phyloP scores from a whole-genome alignment of 1,140 invertebrate species.

The Ericerus pela region DNA sequence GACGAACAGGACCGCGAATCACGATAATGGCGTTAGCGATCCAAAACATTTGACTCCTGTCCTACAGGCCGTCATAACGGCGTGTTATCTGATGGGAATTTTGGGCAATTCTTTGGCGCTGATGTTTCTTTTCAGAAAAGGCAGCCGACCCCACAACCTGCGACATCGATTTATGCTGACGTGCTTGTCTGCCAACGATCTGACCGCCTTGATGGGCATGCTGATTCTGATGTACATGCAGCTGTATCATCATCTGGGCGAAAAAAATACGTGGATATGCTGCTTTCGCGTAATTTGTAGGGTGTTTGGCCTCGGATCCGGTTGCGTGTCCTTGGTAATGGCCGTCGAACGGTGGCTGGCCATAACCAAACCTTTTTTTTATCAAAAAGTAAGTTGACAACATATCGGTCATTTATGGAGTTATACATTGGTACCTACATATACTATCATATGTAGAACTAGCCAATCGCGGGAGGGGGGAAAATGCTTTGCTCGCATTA shows the following conservation, averaged over 20 bases:
- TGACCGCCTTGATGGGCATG: conserved; percentile 44
- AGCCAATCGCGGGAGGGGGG: too few relatives aligned
- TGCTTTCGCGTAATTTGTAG: conserved; percentile 53
- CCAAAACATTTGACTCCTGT: background rate
- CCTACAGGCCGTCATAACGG: conserved; percentile 34
- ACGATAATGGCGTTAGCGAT: too few relatives aligned
- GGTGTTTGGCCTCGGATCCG: conserved; percentile 68
- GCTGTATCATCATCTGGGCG: conserved; percentile 33
- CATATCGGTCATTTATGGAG: too few relatives aligned
- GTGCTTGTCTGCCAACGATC: conserved; percentile 60
- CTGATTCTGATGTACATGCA: conserved; percentile 42
- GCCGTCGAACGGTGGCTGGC: conserved; percentile 70
- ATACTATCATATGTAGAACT: too few relatives aligned
- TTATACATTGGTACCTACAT: too few relatives aligned
- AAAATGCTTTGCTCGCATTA: too few relatives aligned
- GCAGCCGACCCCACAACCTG: conserved; percentile 38
- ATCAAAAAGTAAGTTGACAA: conserved; percentile 70
- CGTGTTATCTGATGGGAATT: conserved; percentile 40
- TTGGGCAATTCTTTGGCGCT: conserved; percentile 43
- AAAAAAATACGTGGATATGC: conserved; percentile 37
- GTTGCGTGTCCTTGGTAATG: conserved; percentile 74
- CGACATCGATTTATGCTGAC: conserved; percentile 66
- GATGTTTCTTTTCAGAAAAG: conserved; percentile 37
- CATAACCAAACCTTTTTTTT: conserved; percentile 69
- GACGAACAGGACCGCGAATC: too few relatives aligned